Conservation (phyloP, 1,140 invertebrate species). For the Drosophila neocordata region DNA sequence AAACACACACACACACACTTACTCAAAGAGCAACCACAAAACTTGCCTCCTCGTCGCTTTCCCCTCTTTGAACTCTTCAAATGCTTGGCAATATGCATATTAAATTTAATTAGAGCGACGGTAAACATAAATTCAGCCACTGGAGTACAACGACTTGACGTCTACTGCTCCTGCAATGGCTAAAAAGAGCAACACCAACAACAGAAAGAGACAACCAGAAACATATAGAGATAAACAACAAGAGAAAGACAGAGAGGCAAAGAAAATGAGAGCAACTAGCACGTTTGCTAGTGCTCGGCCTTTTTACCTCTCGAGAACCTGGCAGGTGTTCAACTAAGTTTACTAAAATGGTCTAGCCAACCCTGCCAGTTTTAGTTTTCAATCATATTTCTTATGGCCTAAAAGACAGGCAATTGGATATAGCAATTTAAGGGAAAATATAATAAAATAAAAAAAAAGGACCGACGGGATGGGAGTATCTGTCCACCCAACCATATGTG, state of each 20-base stretch:
- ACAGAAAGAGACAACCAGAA: not conserved
- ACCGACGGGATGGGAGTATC: too few relatives aligned
- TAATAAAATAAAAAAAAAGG: too few relatives aligned
- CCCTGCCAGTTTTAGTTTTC: not conserved
- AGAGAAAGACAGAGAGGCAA: not conserved
- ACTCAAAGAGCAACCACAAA: conserved; percentile 47
- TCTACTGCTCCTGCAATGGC: conserved; percentile 13
- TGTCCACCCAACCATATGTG: too few relatives aligned
- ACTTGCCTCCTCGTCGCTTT: not conserved
- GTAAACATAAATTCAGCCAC: conserved; percentile 74
- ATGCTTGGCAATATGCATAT: conserved; percentile 75
- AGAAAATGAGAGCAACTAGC: not conserved
- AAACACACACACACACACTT: conserved; percentile 7
- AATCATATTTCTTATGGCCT: not conserved
- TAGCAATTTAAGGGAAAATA: too few relatives aligned
- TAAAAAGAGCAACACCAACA: conserved; percentile 16
- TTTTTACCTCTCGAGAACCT: not conserved
- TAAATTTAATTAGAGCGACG: conserved; percentile 77
- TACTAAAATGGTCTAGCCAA: not conserved
- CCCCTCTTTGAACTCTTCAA: conserved; percentile 47
- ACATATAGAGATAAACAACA: not conserved
- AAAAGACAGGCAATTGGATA: not conserved
- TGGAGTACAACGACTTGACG: conserved; percentile 24
- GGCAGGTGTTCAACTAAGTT: conserved; percentile 1
- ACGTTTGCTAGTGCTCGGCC: not conserved